Evolutionary conservation across 2,113 vertebrate genomes (phyloP).

Genomic region (Psephotus haematonotus): DNA sequence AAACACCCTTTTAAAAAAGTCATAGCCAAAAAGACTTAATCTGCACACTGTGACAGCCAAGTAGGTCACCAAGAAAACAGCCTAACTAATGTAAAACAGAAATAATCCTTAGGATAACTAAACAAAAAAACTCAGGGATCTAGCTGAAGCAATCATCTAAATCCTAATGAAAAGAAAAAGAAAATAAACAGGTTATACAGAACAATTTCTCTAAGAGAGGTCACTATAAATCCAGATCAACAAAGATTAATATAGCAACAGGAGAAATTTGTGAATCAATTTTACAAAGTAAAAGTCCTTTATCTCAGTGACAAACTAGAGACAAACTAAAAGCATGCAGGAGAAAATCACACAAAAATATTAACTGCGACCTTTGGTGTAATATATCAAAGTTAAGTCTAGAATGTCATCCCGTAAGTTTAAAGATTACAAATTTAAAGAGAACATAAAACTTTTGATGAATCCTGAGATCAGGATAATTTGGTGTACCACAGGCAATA

Average conservation of each 20-base stretch:
- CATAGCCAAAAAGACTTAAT: background rate
- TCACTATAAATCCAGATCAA: slow-evolving; percentile 55
- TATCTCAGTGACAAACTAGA: background rate
- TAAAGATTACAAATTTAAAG: background rate
- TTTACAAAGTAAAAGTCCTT: background rate
- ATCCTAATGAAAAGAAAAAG: background rate
- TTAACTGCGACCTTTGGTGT: background rate
- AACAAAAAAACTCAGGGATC: background rate
- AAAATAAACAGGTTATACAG: background rate
- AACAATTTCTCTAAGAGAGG: slow-evolving; percentile 26
- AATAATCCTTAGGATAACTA: slow-evolving; percentile 24
- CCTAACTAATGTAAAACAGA: background rate
- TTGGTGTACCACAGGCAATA: background rate
- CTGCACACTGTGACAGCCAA: background rate
- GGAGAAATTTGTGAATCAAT: slow-evolving; percentile 1
- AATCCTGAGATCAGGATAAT: background rate
- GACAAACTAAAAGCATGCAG: background rate
- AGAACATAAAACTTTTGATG: background rate
- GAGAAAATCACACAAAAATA: background rate
- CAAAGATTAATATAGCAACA: slow-evolving; percentile 42
- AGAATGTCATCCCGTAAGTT: background rate
- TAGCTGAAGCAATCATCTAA: slow-evolving; percentile 15
- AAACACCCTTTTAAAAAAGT: background rate
- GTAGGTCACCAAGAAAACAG: slow-evolving; percentile 18
- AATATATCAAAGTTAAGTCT: background rate